A percentile compares a stretch with the other conserved stretches of the same genome.
phyloP scores from a whole-genome alignment of 2,797 vertebrate genomes.

The Coranthus polyacanthus region DNA sequence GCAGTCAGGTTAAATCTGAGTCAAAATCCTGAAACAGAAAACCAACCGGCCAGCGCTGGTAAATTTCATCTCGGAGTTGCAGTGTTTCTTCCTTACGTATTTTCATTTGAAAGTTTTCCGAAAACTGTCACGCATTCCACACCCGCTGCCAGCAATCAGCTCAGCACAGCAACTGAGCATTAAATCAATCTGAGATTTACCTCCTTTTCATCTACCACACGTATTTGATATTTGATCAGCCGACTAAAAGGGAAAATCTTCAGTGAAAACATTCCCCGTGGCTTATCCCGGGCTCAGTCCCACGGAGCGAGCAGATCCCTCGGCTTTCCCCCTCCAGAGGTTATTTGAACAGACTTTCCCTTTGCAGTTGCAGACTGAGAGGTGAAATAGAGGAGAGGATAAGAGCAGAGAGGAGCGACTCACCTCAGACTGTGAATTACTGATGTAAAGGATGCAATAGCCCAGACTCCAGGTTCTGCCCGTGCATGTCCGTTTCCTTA shows the following conservation, averaged over 20 bases:
- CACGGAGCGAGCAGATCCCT: slow-evolving; percentile 50
- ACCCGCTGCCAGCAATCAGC: slow-evolving; percentile 23
- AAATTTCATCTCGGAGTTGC: slow-evolving; percentile 22
- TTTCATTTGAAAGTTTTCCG: slow-evolving; percentile 60
- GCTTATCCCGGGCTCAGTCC: slow-evolving; percentile 56
- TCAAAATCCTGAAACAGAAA: slow-evolving; percentile 39
- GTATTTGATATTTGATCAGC: slow-evolving; percentile 52
- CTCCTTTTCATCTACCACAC: slow-evolving; percentile 47
- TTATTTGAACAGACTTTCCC: slow-evolving; percentile 50
- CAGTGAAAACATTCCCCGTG: slow-evolving; percentile 41
- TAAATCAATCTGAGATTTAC: slow-evolving; percentile 48
- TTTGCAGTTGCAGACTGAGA: slow-evolving; percentile 46
- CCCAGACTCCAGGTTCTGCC: slow-evolving; percentile 81
- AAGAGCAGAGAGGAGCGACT: slow-evolving; percentile 77
- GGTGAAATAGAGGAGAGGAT: slow-evolving; percentile 62
- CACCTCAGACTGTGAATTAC: slow-evolving; percentile 89
- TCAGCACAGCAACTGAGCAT: slow-evolving; percentile 40
- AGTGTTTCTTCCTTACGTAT: neutral
- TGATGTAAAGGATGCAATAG: slow-evolving; percentile 83
- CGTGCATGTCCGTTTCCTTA: slow-evolving; percentile 84
- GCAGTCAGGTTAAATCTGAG: slow-evolving; percentile 53
- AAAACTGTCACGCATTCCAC: slow-evolving; percentile 49
- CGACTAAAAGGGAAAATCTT: slow-evolving; percentile 48
- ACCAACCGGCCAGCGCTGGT: slow-evolving; percentile 40
- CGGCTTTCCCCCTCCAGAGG: slow-evolving; percentile 56